Base-by-base conservation (phyloP, 2,113 vertebrate genomes). In the Kryptolebias marmoratus region DNA sequence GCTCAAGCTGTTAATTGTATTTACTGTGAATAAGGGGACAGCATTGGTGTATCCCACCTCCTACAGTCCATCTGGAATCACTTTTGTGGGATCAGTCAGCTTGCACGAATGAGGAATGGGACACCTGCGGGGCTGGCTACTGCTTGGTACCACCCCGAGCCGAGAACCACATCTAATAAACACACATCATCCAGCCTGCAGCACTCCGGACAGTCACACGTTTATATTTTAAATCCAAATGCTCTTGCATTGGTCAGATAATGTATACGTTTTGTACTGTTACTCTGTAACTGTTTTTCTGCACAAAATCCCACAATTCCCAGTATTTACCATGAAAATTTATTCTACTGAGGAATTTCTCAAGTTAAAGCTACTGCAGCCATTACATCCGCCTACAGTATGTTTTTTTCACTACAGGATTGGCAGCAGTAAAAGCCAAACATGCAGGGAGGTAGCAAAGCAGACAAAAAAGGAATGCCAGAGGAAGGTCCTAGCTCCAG, bases 1-100 rank as follows among this genome's bases (percentile, higher is more conserved):
- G 84, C 82, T 89, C 74, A 79, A 68, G 81, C 85, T 86, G 88
- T 91, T 91, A 91, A 93, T 93, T 91, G 82, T 90, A 86, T 90
- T 84, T 82, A 79, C 91, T 86, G 83, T 88, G 91, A 90, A 80
- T 84, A 78, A 71, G 69, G 18, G 83, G 87, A 76, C 48, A 11
- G 79, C 63, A 84, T 55, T 62, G 81, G 73, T 82, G 75, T 80
- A 90, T 91, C 88, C 86, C 89, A 84, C 87, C 88, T 87, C 71
- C 76, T 63, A 50, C 54, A 75, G 63, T 68, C 80, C 93, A 94
- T 94, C 90, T 94, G 93, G 92, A 90, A 91, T 82, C 87, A 89
- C 89, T 94, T 90, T 83, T 72, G 71, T 64, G 83, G 91, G 86
- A 89, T 94, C 87, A 91, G 86, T 82, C 74, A 62, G 84, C 74